Conservation (phyloP, 2,113 vertebrate species). For the Emberiza fucata region DNA sequence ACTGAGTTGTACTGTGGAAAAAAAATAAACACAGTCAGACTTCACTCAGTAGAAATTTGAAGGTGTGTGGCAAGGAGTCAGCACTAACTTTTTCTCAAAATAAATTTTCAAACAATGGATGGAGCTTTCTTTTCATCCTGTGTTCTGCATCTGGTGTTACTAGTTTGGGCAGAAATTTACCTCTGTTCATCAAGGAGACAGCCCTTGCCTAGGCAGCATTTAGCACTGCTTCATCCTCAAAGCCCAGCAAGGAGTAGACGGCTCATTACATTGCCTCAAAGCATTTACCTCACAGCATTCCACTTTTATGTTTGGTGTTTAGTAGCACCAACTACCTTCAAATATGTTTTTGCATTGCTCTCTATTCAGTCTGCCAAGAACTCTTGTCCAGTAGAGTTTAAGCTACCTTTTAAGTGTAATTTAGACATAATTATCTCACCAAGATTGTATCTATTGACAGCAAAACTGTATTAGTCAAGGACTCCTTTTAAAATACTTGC, state of each 20-base stretch:
- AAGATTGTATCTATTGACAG: constrained; percentile 48
- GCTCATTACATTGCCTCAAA: constrained; percentile 6
- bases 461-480: constrained; percentile 34
- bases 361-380: constrained; percentile 15
- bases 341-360: constrained; percentile 15
- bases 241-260: not conserved
- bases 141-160: not conserved
- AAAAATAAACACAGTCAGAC: not conserved
- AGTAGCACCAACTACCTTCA: not conserved
- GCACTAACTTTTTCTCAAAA: not conserved
- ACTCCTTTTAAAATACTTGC: constrained; percentile 18
- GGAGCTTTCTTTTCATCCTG: not conserved
- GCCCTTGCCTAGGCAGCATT: not conserved
- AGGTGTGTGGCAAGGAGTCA: not conserved
- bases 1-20: not conserved
- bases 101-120: not conserved
- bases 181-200: not conserved
- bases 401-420: constrained; percentile 27
- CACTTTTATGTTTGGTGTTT: constrained; percentile 10
- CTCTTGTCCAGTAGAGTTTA: constrained; percentile 38
- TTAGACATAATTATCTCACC: constrained; percentile 43
- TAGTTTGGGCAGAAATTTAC: not conserved
- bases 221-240: not conserved
- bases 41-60: not conserved
- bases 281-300: not conserved